A percentile compares a stretch with the other conserved stretches of the same genome.
Evolutionary conservation across 2,888 invertebrate species (phyloP).

Genomic region (Siphonodentalium dalli): DNA sequence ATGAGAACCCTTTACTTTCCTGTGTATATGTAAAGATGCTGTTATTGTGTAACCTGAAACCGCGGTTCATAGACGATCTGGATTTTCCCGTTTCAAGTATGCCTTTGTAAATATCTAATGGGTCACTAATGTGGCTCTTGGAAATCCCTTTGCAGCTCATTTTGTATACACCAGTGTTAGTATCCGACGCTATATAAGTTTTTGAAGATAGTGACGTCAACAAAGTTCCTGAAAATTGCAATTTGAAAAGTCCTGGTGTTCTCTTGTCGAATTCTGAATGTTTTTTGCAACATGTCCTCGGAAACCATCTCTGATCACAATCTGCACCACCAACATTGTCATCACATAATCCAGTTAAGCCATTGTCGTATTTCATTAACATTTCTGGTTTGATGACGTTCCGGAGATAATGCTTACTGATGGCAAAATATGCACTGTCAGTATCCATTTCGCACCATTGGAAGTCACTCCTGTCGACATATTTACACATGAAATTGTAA

Average conservation of each 20-base stretch:
- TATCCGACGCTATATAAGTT: slow-evolving; percentile 5
- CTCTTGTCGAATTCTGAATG: slow-evolving; percentile 10
- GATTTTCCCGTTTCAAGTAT: not conserved
- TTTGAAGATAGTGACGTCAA: slow-evolving; percentile 15
- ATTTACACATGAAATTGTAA: slow-evolving; percentile 31
- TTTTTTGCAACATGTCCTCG: slow-evolving; percentile 1
- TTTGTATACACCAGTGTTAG: not conserved
- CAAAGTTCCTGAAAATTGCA: slow-evolving; percentile 11
- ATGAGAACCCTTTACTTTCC: not conserved
- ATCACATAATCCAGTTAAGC: slow-evolving; percentile 6
- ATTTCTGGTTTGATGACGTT: slow-evolving; percentile 19
- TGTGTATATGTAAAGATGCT: not conserved
- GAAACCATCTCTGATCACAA: slow-evolving; percentile 6
- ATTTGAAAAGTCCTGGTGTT: not conserved
- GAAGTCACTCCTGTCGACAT: slow-evolving; percentile 25
- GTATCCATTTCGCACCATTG: slow-evolving; percentile 36
- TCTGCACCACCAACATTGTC: not conserved
- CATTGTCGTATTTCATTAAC: not conserved
- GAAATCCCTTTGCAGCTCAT: slow-evolving; percentile 8
- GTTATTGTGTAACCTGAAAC: slow-evolving; percentile 3
- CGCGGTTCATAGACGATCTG: not conserved
- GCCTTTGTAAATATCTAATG: not conserved
- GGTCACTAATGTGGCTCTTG: not conserved
- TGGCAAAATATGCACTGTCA: slow-evolving; percentile 31
- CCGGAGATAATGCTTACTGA: slow-evolving; percentile 10